These are phyloP conservation scores for Acipenser transmontanus DNA, from an alignment of 2,797 vertebrate species.

Conservation along the genomic window DNA sequence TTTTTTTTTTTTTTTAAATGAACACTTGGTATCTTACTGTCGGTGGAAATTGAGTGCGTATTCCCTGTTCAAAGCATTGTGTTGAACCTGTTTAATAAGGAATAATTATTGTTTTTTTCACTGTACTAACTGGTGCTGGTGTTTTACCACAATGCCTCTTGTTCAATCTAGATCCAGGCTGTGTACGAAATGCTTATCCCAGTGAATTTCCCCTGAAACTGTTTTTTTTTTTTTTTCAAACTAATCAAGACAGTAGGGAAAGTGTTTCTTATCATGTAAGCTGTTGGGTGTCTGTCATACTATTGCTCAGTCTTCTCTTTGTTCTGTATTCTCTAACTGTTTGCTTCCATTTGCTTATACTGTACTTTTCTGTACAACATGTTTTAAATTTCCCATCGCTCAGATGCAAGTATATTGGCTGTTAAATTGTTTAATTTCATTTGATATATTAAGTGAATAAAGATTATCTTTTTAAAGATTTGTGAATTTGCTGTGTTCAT, in stretches of 20 bases:
- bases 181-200: not conserved
- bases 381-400: constrained; percentile 26
- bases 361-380: constrained; percentile 46
- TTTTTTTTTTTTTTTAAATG: not conserved
- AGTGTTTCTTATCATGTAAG: constrained; percentile 4
- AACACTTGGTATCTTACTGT: constrained; percentile 1
- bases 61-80: not conserved
- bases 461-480: constrained; percentile 30
- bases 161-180: constrained; percentile 1
- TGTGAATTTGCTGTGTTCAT: not conserved
- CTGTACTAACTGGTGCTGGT: not conserved
- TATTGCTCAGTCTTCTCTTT: not conserved
- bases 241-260: constrained; percentile 16
- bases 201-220: not conserved
- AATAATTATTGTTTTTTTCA: not conserved
- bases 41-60: constrained; percentile 6
- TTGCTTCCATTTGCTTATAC: constrained; percentile 22
- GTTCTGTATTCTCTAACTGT: constrained; percentile 12
- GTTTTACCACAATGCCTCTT: not conserved
- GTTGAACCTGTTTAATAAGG: not conserved
- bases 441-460: constrained; percentile 46
- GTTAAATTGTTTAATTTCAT: constrained; percentile 39
- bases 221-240: too few relatives aligned
- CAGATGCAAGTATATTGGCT: constrained; percentile 14
- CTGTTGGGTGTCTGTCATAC: constrained; percentile 1